Base-by-base conservation (phyloP, 1,140 invertebrate genomes). In the Polypedilum pembai region DNA sequence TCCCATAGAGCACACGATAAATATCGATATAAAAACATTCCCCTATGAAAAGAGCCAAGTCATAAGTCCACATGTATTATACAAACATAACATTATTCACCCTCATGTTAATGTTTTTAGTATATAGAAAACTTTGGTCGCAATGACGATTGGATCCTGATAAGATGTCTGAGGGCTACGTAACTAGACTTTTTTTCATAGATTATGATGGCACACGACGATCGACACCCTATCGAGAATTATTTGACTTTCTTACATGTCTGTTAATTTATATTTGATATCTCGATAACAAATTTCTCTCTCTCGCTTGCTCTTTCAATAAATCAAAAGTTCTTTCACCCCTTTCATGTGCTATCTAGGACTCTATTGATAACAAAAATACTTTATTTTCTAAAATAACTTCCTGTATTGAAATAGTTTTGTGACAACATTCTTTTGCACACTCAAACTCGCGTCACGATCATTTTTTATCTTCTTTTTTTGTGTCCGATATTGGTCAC, bases 1-100 rank as follows among this genome's bases (percentile, higher is more conserved):
- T 21, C 20, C 65, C 65, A 69, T 69, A 69, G 65, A 69, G 65
- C 65, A 69, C 65, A 18, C 17, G 65, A 56, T 56, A 56, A 56
- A 56, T 56, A 56, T 56, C 45, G 45, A 15, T 4, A 56, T 56
- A 56, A n/a, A n/a, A 56, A 56, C 12, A 56, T 12, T 56, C 45
- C 10, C 12, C 3, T 56, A 56, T 56, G n/a, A 56, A 56, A 56
- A 56, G 12, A 56, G 45, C 10, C 8, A 56, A 56, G 45, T 56
- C 45, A 56, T 12, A 56, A n/a, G 12, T n/a, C 12, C 45, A 56
- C n/a, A 56, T 56, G 12, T 56, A 56, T 56, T 56, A 33, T 33
- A 12, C 45, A 56, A 45, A 56, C n/a, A 56, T 3, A 56, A 56
- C 45, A n/a, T 12, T 56, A 56, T n/a, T n/a, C 45, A 56, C 45